A percentile compares a stretch with the other conserved stretches of the same genome.
Evolutionary conservation across 2,888 invertebrate genomes (phyloP).

Genomic region (Philhelius pedissequus): DNA sequence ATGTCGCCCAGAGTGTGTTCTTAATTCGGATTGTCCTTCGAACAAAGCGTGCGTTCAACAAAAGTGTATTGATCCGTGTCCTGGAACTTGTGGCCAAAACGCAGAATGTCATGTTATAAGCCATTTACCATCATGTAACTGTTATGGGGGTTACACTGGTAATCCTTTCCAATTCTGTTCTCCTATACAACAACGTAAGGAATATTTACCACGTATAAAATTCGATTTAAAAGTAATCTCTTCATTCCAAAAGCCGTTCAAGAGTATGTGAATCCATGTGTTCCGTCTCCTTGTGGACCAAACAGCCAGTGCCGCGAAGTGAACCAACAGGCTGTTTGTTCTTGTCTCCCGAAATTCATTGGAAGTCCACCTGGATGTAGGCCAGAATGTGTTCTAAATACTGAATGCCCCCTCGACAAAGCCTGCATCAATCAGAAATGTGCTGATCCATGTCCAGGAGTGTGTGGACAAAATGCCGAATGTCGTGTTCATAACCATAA

Average conservation of each 20-base stretch:
- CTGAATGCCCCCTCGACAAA: constrained; percentile 82
- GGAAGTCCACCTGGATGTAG: constrained; percentile 88
- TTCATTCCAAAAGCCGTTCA: constrained; percentile 62
- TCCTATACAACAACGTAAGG: constrained; percentile 81
- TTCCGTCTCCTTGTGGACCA: constrained; percentile 84
- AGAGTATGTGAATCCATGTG: constrained; percentile 80
- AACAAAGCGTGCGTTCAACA: constrained; percentile 86
- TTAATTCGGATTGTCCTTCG: constrained; percentile 88
- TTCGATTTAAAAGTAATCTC: background rate
- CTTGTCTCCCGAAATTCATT: constrained; percentile 84
- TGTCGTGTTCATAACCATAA: constrained; percentile 84
- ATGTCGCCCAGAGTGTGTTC: constrained; percentile 89
- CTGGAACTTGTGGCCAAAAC: constrained; percentile 86
- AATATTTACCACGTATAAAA: background rate
- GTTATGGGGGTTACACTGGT: constrained; percentile 84
- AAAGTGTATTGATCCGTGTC: constrained; percentile 90
- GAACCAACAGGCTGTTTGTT: constrained; percentile 83
- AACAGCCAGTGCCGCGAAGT: constrained; percentile 81
- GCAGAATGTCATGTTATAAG: constrained; percentile 87
- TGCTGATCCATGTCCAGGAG: constrained; percentile 83
- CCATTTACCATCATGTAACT: constrained; percentile 87
- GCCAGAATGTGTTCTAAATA: constrained; percentile 87
- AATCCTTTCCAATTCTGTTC: constrained; percentile 85
- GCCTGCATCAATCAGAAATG: constrained; percentile 85
- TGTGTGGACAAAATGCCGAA: constrained; percentile 83